phyloP scores from a whole-genome alignment of 92 coral and sea anemone genomes.

The Palythoa caribaeorum region DNA sequence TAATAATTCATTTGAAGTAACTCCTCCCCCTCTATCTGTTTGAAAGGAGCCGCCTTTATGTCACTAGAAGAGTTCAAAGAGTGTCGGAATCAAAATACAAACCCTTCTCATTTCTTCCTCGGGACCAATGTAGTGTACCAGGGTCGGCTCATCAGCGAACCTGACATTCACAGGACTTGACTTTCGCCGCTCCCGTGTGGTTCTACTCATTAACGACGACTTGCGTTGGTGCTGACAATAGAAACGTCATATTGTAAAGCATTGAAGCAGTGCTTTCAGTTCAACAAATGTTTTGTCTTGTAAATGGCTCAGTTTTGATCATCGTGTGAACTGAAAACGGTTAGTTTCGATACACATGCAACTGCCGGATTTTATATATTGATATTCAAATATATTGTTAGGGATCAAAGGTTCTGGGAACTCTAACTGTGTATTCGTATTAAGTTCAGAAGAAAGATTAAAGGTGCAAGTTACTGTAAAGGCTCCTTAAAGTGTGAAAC shows the following conservation, averaged over 20 bases:
- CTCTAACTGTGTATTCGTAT: not conserved
- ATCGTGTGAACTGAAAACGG: not conserved
- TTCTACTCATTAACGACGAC: constrained; percentile 96
- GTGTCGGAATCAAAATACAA: not conserved
- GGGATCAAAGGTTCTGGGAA: not conserved
- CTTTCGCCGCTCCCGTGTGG: constrained; percentile 90
- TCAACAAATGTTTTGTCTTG: not conserved
- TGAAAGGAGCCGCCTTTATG: too few relatives aligned
- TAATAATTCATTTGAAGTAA: too few relatives aligned
- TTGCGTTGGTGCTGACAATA: constrained; percentile 77
- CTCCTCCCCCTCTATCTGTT: too few relatives aligned
- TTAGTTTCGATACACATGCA: not conserved
- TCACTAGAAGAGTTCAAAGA: too few relatives aligned
- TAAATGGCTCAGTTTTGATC: not conserved
- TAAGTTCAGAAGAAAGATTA: not conserved
- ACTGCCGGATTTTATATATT: not conserved
- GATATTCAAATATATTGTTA: not conserved
- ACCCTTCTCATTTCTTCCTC: constrained; percentile 88
- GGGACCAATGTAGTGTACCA: constrained; percentile 95
- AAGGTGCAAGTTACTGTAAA: too few relatives aligned
- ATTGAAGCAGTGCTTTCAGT: not conserved
- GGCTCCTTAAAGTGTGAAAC: too few relatives aligned
- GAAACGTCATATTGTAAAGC: not conserved
- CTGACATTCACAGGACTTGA: constrained; percentile 94
- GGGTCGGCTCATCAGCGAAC: constrained; percentile 89